Base-by-base conservation (phyloP, 2,113 vertebrate genomes). In the Thalassarche chlororhynchos region DNA sequence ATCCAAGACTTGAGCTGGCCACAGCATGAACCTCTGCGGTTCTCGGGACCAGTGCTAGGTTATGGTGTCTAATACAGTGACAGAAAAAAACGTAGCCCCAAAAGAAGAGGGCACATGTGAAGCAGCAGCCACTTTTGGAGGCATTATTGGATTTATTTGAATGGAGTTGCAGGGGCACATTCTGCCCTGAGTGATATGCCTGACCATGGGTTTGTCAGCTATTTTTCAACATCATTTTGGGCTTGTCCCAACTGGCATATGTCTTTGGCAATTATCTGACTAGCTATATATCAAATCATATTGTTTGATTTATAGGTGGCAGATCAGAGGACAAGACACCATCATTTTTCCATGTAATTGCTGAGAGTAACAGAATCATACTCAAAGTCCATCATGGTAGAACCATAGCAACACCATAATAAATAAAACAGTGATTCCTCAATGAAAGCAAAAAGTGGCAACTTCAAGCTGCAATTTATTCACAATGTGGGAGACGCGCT, bases 401-500 rank as follows among this genome's bases (percentile, higher is more conserved):
- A 90, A 57, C 51, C 65, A 24, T 32, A 82, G 38, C 77, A 93
- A 46, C 69, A 86, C 29, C 47, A 15, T 26, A 52, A 69, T 65
- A 81, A 89, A 89, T 47, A 60, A 91, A 93, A 42, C 24, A 62
- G 64, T 55, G 54, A 62, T 90, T 89, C 25, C 21, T 66, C 74
- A 65, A 85, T n/a, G 44, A 26, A 54, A 85, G 34, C 47, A 97
- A 94, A 87, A 95, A 78, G 65, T 90, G 94, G 80, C 87, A 93
- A 86, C 60, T 92, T 95, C 93, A 96, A 95, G 83, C 74, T 84
- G 78, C 71, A 96, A 66, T 81, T 96, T 91, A 88, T 96, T 96
- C 93, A 85, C 76, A 94, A 60, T 88, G 84, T 12, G 61, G 76
- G 44, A 95, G 89, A 92, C 28, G 15, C 0, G 1, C 60, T 93